These are phyloP conservation scores for Avahi laniger DNA, from an alignment of 2,797 vertebrate species.

Conservation along the genomic window DNA sequence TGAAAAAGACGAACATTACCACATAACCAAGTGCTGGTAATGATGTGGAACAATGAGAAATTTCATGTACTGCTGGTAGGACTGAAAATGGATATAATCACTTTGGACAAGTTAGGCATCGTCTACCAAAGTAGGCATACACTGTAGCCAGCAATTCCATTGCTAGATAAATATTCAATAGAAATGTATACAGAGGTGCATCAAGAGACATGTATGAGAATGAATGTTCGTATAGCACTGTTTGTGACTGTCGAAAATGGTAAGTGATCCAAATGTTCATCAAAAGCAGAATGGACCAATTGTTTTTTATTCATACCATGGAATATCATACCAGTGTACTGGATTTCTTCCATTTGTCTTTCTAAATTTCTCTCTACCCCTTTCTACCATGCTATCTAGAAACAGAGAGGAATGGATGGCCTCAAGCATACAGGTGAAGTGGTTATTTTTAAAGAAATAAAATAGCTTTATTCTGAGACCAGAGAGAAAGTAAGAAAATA, in stretches of 20 bases:
- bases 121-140: not conserved
- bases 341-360: not conserved
- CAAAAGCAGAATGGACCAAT: not conserved
- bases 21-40: not conserved
- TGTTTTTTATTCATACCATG: not conserved
- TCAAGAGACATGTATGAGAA: not conserved
- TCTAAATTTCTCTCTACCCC: not conserved
- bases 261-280: not conserved
- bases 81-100: not conserved
- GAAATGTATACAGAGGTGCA: not conserved
- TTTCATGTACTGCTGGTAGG: not conserved
- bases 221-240: not conserved
- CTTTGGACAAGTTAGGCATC: not conserved
- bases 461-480: not conserved
- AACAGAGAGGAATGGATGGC: not conserved
- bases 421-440: not conserved
- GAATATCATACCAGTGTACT: not conserved
- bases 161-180: not conserved
- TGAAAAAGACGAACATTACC: not conserved
- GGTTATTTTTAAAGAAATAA: slow-evolving; percentile 31
- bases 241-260: not conserved
- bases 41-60: not conserved
- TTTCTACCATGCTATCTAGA: not conserved
- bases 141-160: not conserved
- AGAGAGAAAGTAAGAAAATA: not conserved